Evolutionary conservation across 64 coral and sea anemone genomes (phyloP).

Genomic region (Trachythela sp.): DNA sequence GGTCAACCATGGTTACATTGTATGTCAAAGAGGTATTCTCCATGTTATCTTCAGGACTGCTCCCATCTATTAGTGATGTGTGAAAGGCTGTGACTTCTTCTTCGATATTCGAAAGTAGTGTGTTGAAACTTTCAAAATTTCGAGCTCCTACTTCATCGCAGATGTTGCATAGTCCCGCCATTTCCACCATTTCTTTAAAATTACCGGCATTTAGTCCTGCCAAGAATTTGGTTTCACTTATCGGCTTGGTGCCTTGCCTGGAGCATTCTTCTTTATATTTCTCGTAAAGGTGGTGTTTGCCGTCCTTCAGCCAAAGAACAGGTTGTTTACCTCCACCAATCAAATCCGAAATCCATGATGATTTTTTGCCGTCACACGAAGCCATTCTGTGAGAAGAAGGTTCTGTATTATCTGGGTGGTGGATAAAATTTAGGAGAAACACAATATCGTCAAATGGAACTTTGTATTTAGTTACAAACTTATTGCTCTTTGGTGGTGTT

Average conservation of each 20-base stretch:
- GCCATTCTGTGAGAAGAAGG: slow-evolving; percentile 41
- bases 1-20: no score
- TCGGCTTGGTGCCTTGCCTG: slow-evolving; percentile 21
- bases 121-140: slow-evolving; percentile 35
- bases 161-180: slow-evolving; percentile 49
- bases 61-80: neutral
- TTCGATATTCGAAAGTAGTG: slow-evolving; percentile 4
- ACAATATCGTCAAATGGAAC: slow-evolving; percentile 28
- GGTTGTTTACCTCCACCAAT: slow-evolving; percentile 36
- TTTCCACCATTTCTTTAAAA: slow-evolving; percentile 47
- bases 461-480: neutral
- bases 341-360: slow-evolving; percentile 45
- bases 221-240: slow-evolving; percentile 17
- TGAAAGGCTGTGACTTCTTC: neutral
- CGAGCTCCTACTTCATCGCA: slow-evolving; percentile 41
- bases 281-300: slow-evolving; percentile 23
- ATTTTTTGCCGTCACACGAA: slow-evolving; percentile 26
- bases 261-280: slow-evolving; percentile 35
- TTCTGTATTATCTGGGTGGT: slow-evolving; percentile 35
- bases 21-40: no score
- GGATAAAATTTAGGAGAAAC: slow-evolving; percentile 43
- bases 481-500: neutral
- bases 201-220: slow-evolving; percentile 43
- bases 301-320: slow-evolving; percentile 48
- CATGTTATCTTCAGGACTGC: no score